Conservation (phyloP, 2,797 vertebrate species). For the Calcarius lapponicus region DNA sequence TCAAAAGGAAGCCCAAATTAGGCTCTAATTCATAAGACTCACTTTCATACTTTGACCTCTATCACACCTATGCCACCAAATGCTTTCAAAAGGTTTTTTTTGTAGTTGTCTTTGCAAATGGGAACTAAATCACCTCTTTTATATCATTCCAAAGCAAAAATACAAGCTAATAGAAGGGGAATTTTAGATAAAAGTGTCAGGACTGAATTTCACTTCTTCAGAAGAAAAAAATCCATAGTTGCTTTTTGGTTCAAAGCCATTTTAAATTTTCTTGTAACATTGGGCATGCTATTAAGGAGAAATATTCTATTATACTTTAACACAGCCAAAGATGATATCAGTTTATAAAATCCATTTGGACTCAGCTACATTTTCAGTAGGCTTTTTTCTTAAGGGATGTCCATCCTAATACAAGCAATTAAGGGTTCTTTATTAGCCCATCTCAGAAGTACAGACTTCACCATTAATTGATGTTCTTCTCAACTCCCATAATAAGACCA, state of each 20-base stretch:
- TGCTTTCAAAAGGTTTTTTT: neutral
- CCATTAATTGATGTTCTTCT: neutral
- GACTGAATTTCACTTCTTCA: neutral
- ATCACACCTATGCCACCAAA: neutral
- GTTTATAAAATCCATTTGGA: slow-evolving; percentile 18
- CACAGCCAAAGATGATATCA: slow-evolving; percentile 39
- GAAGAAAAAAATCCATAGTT: neutral
- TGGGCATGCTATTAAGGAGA: slow-evolving; percentile 8
- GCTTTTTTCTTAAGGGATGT: slow-evolving; percentile 23
- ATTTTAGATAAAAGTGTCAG: neutral
- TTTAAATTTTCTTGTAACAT: neutral
- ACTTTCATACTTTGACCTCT: neutral
- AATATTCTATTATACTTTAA: slow-evolving; percentile 3
- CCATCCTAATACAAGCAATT: slow-evolving; percentile 5
- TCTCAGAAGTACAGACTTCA: neutral
- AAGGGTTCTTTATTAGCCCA: neutral
- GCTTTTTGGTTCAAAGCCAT: slow-evolving; percentile 27
- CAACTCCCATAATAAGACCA: neutral
- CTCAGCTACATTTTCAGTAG: slow-evolving; percentile 23
- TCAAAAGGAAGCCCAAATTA: neutral
- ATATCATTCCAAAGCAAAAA: neutral
- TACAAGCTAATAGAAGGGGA: neutral
- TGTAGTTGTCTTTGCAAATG: neutral
- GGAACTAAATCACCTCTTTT: neutral
- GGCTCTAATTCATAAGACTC: neutral